Conservation (phyloP, 2,797 vertebrate genomes). For the Sebastes paucispinis region DNA sequence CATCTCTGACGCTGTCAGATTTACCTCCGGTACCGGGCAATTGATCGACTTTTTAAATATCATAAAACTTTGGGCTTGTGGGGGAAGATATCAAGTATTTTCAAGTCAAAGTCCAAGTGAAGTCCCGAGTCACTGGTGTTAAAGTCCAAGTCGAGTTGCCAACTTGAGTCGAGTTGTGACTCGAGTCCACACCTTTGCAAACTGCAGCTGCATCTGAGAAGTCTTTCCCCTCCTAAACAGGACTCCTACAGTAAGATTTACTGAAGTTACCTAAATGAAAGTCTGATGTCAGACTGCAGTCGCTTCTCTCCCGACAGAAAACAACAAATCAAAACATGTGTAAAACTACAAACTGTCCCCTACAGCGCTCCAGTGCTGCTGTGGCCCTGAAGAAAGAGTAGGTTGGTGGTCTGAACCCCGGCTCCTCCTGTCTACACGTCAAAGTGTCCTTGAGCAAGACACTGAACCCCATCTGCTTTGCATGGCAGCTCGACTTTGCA, state of each 20-base stretch:
- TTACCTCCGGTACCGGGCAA: too few relatives aligned
- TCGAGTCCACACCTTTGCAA: too few relatives aligned
- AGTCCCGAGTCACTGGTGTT: too few relatives aligned
- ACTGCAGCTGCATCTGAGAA: not conserved
- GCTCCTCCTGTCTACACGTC: not conserved
- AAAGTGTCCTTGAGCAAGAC: too few relatives aligned
- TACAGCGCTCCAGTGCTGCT: not conserved
- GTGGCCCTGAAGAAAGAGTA: not conserved
- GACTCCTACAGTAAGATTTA: not conserved
- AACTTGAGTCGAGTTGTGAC: too few relatives aligned
- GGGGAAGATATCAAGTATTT: too few relatives aligned
- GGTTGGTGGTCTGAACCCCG: not conserved
- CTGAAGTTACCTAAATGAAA: not conserved
- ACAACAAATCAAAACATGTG: not conserved
- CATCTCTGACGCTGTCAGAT: too few relatives aligned
- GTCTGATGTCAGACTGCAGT: not conserved
- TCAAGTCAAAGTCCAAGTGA: too few relatives aligned
- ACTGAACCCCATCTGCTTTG: not conserved
- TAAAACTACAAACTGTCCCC: not conserved
- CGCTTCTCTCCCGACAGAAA: not conserved
- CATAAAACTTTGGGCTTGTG: too few relatives aligned
- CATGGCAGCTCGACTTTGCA: not conserved
- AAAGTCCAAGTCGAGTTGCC: too few relatives aligned
- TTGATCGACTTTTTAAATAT: too few relatives aligned
- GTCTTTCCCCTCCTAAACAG: not conserved